phyloP scores from a whole-genome alignment of 2,888 invertebrate species.

The Corbicula japonica region DNA sequence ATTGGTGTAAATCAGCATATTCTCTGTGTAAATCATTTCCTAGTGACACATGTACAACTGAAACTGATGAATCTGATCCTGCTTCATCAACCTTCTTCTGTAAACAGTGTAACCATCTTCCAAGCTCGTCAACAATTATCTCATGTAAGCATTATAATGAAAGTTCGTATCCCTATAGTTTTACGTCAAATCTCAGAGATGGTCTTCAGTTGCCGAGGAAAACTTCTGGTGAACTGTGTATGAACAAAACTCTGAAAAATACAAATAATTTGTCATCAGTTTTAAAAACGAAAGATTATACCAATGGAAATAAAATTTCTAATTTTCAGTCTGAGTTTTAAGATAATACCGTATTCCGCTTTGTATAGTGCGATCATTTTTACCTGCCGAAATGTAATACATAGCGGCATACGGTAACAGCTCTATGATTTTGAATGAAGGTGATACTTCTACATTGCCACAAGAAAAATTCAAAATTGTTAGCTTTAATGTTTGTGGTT shows the following conservation, averaged over 20 bases:
- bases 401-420: no score
- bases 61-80: no score
- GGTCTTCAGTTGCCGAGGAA: background rate
- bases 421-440: no score
- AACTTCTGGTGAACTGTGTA: background rate
- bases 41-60: no score
- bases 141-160: background rate
- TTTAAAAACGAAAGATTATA: background rate
- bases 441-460: no score
- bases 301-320: background rate
- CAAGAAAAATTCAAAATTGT: conserved; percentile 3
- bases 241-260: background rate
- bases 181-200: background rate
- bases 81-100: no score
- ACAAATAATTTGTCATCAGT: background rate
- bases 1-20: background rate
- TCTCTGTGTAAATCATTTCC: background rate
- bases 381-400: no score
- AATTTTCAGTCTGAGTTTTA: no score
- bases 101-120: background rate
- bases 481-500: conserved; percentile 8
- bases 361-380: no score
- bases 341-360: no score
- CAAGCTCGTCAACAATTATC: background rate
- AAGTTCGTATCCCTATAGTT: background rate